Evolutionary conservation across 2,888 invertebrate genomes (phyloP), one percentile per base, ranked within the genome.

Genomic region (Hartigia nigra): DNA sequence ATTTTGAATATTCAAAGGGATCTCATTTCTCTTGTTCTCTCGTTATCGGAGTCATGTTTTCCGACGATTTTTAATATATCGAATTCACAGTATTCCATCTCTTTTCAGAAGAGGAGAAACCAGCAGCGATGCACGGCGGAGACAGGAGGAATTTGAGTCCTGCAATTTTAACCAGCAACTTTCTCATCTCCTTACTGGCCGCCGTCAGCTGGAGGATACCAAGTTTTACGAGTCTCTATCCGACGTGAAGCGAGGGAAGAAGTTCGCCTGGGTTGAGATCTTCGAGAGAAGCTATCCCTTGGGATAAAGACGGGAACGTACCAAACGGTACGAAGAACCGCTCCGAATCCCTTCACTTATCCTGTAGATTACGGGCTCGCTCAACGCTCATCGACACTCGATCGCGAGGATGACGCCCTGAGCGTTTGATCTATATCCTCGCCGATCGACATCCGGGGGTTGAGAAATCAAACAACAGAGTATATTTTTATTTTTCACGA

Each of bases 151-250:
- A 91, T 86, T 86, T 89, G 80, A 89, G 91, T 81, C 89, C 90
- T 36, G 89, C 90, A 81, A 90, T 91, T 87, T 86, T 90, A 83
- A 89, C 90, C 82, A 91, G 90, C 84, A 91, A 91, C 88, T 91
- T 91, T 87, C 89, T 91, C 82, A 89, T 90, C 81, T 90, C 88
- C 81, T 84, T 91, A 74, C 83, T 91, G 83, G 88, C 90, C 75
- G 85, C 90, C 82, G 89, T 90, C 85, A 91, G 90, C 88, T 91
- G 91, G 91, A 91, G 90, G 90, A 91, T 91, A 91, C 91, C 90
- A 82, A 91, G 88, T 83, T 90, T 91, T 86, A 89, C 90, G 85
- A 90, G 86, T 82, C 90, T 91, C 83, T 91, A 91, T 79, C 91
- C 91, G 55, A 91, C 91, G 90, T 91, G 91, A 91, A 88, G 84